These are phyloP conservation scores for Meta bourneti DNA, from an alignment of 2,888 invertebrate species.

Conservation along the genomic window DNA sequence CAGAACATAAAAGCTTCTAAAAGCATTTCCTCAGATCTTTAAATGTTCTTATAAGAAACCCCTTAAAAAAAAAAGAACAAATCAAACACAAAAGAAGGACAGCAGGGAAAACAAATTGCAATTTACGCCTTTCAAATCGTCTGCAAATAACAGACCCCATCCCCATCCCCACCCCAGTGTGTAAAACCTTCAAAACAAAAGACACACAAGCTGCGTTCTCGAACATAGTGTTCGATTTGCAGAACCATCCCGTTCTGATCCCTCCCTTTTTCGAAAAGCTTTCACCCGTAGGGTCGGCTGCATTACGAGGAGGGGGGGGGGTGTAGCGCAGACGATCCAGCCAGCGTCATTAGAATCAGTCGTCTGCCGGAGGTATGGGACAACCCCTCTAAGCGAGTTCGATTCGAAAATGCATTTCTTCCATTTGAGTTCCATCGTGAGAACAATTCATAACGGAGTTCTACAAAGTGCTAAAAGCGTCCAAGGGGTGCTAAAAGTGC, in stretches of 20 bases:
- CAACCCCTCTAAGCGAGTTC: slow-evolving; percentile 59
- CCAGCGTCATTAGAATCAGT: slow-evolving; percentile 2
- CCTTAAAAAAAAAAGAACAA: too few relatives aligned
- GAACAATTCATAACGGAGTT: slow-evolving; percentile 47
- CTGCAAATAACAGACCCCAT: background rate
- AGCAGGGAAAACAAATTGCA: background rate
- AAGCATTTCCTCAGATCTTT: background rate
- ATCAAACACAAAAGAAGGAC: background rate
- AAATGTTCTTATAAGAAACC: background rate
- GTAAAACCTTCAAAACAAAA: background rate
- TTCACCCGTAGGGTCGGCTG: background rate
- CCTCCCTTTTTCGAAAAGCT: background rate
- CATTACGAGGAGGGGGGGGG: too few relatives aligned
- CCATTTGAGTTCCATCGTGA: slow-evolving; percentile 6
- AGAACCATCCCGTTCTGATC: background rate
- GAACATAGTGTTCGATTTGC: background rate
- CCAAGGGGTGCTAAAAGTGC: slow-evolving; percentile 9
- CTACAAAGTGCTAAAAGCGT: slow-evolving; percentile 51
- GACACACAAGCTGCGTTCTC: background rate
- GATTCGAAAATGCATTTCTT: slow-evolving; percentile 67
- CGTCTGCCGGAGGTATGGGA: slow-evolving; percentile 22
- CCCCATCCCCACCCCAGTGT: background rate
- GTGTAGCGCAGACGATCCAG: background rate
- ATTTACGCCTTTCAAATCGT: background rate
- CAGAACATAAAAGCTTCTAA: background rate